phyloP scores from a whole-genome alignment of 2,888 invertebrate species.

The Plagiodera versicolora region DNA sequence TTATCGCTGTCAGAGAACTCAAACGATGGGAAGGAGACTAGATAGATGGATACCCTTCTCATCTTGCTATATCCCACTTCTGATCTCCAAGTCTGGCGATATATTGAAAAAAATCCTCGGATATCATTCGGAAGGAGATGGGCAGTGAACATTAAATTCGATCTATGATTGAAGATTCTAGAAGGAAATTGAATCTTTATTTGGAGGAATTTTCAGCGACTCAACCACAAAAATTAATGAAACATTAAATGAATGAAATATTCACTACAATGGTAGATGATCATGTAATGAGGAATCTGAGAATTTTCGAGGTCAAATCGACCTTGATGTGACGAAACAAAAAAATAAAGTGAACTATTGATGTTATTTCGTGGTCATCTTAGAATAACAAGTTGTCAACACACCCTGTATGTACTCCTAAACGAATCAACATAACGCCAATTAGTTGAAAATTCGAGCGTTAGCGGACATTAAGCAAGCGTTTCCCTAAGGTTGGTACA shows the following conservation, averaged over 20 bases:
- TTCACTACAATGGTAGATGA: too few relatives aligned
- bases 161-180: not conserved
- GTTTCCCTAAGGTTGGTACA: constrained; percentile 12
- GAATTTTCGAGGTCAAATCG: not conserved
- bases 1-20: constrained; percentile 30
- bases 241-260: too few relatives aligned
- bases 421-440: too few relatives aligned
- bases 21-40: constrained; percentile 30
- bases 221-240: too few relatives aligned
- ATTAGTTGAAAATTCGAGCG: not conserved
- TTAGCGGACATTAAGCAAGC: not conserved
- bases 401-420: too few relatives aligned
- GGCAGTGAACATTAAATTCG: not conserved
- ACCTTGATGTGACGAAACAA: too few relatives aligned
- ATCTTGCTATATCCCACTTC: constrained; percentile 19
- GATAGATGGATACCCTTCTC: constrained; percentile 26
- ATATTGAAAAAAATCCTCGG: constrained; percentile 20
- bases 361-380: too few relatives aligned
- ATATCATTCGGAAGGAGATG: not conserved
- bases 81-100: constrained; percentile 20
- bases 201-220: too few relatives aligned
- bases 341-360: too few relatives aligned
- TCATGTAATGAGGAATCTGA: too few relatives aligned
- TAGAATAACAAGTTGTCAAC: too few relatives aligned
- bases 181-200: too few relatives aligned